A percentile compares a stretch with the other conserved stretches of the same genome.
Conservation (phyloP, 2,888 invertebrate genomes). For the Galeopsomyia nigrocyanea region DNA sequence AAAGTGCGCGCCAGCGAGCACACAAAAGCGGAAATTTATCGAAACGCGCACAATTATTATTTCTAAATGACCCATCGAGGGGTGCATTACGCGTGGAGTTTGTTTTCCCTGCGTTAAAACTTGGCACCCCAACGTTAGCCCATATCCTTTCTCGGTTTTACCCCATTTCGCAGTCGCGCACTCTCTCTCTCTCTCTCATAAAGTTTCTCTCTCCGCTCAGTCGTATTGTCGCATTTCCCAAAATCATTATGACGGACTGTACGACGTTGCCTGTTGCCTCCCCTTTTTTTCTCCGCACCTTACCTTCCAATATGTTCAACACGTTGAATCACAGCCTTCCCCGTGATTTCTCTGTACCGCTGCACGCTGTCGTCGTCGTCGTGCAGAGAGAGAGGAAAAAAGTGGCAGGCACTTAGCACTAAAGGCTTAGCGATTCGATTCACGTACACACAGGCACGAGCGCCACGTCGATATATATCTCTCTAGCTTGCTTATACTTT, state of each 20-base stretch:
- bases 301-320: conserved; percentile 26
- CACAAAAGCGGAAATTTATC: conserved; percentile 36
- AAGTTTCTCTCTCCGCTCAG: not conserved
- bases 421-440: conserved; percentile 38
- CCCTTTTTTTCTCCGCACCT: not conserved
- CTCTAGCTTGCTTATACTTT: conserved; percentile 16
- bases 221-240: conserved; percentile 12
- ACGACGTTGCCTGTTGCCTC: conserved; percentile 19
- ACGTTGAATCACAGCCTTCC: conserved; percentile 20
- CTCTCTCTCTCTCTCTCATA: not conserved
- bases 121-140: not conserved
- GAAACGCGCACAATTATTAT: conserved; percentile 33
- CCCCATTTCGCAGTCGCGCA: not conserved
- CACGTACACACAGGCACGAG: not conserved
- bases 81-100: conserved; percentile 21
- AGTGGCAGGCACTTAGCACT: conserved; percentile 22
- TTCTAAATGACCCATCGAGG: conserved; percentile 39
- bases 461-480: not conserved
- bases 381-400: not conserved
- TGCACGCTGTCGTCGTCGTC: too few species aligned
- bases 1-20: conserved; percentile 2
- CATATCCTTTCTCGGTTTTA: not conserved
- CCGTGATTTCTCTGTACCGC: not conserved
- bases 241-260: conserved; percentile 22
- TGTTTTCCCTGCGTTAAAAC: conserved; percentile 8